Evolutionary conservation across 2,113 vertebrate genomes (phyloP).

Genomic region (Rattus rattus): DNA sequence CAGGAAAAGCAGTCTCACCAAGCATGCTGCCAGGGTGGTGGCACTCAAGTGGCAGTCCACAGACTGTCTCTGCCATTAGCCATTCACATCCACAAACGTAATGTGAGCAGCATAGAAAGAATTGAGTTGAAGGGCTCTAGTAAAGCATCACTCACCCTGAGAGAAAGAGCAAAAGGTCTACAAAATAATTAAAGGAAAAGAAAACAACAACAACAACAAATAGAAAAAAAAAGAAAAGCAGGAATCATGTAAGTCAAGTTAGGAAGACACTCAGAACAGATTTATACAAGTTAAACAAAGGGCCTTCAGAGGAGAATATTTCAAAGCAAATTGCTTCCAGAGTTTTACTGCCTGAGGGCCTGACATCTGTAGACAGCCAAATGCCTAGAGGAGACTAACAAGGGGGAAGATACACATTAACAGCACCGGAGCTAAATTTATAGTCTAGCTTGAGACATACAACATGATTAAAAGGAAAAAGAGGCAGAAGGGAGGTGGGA

Average conservation of each 20-base stretch:
- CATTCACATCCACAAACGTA: conserved; percentile 40
- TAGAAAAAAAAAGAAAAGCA: background rate
- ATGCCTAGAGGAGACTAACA: conserved; percentile 70
- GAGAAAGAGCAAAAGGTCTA: background rate
- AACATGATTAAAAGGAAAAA: conserved; percentile 30
- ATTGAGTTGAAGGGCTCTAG: background rate
- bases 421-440: background rate
- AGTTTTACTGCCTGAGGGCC: conserved; percentile 77
- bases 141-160: conserved; percentile 23
- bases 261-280: conserved; percentile 69
- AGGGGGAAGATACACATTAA: conserved; percentile 71
- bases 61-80: conserved; percentile 38
- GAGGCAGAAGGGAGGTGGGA: background rate
- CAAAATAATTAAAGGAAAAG: background rate
- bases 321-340: conserved; percentile 73
- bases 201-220: background rate
- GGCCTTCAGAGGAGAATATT: conserved; percentile 68
- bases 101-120: background rate
- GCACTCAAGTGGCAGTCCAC: conserved; percentile 39
- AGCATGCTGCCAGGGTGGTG: conserved; percentile 9
- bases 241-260: conserved; percentile 66
- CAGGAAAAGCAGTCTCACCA: conserved; percentile 11
- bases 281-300: conserved; percentile 75
- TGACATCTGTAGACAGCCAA: conserved; percentile 76
- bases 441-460: conserved; percentile 48